Base-by-base conservation (phyloP, 2,113 vertebrate species). In the Pelusios castaneus region DNA sequence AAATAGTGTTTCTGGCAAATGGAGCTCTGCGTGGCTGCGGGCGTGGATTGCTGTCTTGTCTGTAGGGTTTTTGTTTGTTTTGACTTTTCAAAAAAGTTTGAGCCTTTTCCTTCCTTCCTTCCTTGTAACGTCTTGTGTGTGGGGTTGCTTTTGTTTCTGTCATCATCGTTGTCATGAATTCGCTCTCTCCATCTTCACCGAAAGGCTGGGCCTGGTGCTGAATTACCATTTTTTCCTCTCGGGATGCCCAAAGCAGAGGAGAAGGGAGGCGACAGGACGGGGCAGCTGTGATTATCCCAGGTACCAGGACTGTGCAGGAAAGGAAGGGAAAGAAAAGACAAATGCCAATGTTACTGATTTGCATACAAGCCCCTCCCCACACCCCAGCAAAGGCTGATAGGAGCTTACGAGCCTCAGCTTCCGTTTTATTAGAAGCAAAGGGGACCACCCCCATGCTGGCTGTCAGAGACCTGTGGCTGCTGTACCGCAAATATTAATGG, bases 231-330 rank as follows among this genome's bases (percentile, higher is more conserved):
- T 90, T 56, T 95, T 97, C 96, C 97, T 97, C 89, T 86, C 80
- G 97, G 94, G 93, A 92, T 96, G 96, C 96, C 89, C 97, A 85
- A 97, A 98, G 95, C 63, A 94, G 94, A 95, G 96, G 95, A 96
- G 93, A 94, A 96, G 95, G 95, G 96, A 96, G 90, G 58, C 90
- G 96, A 94, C 88, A 89, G 94, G 92, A 89, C 79, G 96, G 91
- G 96, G 90, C 91, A 90, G 94, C 91, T 95, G 98, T 91, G 97
- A 98, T 98, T 99, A 98, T 95, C 99, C 99, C 98, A 99, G 98
- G 97, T 99, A 99, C 99, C 99, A 99, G 97, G 99, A 99, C 99
- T 99, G 97, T 96, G 90, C 34, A 67, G 4, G 73, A 70, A 21
- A 95, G 78, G 90, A 67, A 96, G 58, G 90, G 58, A 82, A 82